Conservation (phyloP, 92 coral and sea anemone species). For the Parazoanthus atlanticus region DNA sequence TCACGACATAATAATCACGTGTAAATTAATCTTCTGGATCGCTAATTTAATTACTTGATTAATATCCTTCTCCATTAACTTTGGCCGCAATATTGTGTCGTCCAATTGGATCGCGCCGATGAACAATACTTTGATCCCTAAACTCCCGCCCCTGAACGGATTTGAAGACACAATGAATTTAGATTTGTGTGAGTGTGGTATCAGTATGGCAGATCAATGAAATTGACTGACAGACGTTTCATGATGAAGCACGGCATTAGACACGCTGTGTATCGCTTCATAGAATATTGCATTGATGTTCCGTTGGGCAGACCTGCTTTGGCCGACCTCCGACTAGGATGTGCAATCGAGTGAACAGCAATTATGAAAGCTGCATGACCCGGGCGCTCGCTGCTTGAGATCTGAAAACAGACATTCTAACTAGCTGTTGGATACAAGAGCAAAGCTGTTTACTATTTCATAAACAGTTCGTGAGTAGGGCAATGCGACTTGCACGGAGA, state of each 20-base stretch:
- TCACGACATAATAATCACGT: constrained; percentile 19
- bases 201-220: constrained; percentile 5
- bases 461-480: neutral
- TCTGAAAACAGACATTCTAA: constrained; percentile 37
- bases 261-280: neutral
- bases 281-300: neutral
- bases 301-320: neutral
- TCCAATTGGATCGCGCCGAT: constrained; percentile 27
- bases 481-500: constrained; percentile 39
- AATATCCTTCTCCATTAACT: constrained; percentile 30
- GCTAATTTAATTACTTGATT: constrained; percentile 41
- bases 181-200: constrained; percentile 14
- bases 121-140: constrained; percentile 12
- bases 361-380: constrained; percentile 6
- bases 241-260: constrained; percentile 2
- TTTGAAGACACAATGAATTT: constrained; percentile 26
- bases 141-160: constrained; percentile 25
- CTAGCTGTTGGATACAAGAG: constrained; percentile 26
- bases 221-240: constrained; percentile 21
- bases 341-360: constrained; percentile 16
- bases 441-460: constrained; percentile 27
- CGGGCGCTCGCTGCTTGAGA: constrained; percentile 37
- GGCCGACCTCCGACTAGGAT: neutral
- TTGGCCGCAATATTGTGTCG: constrained; percentile 17
- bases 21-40: constrained; percentile 33